A percentile compares a stretch with the other conserved stretches of the same genome.
Evolutionary conservation across 2,888 invertebrate species (phyloP).

Genomic region (Dryobotodes eremita): DNA sequence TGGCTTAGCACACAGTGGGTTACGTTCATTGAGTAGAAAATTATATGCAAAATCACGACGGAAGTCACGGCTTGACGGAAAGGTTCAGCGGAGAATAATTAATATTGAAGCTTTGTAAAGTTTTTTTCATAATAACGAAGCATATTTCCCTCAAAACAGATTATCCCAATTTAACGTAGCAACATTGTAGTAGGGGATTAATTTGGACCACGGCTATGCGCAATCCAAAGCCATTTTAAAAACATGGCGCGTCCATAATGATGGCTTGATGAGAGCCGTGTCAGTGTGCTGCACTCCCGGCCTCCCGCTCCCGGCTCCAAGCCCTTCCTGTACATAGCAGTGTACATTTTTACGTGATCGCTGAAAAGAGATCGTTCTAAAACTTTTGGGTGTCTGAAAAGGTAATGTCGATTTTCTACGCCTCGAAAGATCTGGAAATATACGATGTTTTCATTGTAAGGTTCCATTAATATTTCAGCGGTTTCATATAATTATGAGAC

Average conservation of each 20-base stretch:
- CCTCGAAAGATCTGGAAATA: not conserved
- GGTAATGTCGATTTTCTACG: not conserved
- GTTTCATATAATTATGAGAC: not conserved
- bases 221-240: conserved; percentile 88
- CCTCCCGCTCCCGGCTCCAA: conserved; percentile 57
- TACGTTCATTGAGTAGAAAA: conserved; percentile 86
- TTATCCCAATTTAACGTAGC: conserved; percentile 82
- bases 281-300: conserved; percentile 76
- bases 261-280: conserved; percentile 87
- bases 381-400: conserved; percentile 9
- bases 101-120: conserved; percentile 81
- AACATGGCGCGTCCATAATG: conserved; percentile 89
- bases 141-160: conserved; percentile 77
- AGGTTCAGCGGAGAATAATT: conserved; percentile 83
- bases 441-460: not conserved
- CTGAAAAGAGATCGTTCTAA: conserved; percentile 55
- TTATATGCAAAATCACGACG: conserved; percentile 89
- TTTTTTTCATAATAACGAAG: conserved; percentile 77
- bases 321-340: conserved; percentile 54
- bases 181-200: conserved; percentile 86
- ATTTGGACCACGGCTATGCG: conserved; percentile 85
- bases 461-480: not conserved
- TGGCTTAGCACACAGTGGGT: conserved; percentile 67
- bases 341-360: conserved; percentile 70
- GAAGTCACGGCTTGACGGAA: conserved; percentile 80